Conservation (phyloP, 2,888 invertebrate species). For the Erebia aethiops region DNA sequence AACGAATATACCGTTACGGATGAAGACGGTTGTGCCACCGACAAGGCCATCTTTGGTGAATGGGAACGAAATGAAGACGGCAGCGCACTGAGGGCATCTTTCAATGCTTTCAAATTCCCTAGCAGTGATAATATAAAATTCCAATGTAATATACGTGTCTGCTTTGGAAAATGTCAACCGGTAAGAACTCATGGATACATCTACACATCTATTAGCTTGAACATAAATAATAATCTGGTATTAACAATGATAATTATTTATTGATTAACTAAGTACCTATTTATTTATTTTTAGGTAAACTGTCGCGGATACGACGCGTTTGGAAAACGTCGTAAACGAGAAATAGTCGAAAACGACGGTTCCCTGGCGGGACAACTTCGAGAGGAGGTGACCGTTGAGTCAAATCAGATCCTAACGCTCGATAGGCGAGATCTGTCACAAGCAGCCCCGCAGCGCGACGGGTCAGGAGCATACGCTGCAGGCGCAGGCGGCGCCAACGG, state of each 20-base stretch:
- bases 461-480: conserved; percentile 84
- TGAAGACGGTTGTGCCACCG: conserved; percentile 96
- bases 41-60: conserved; percentile 95
- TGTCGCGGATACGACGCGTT: conserved; percentile 96
- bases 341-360: conserved; percentile 76
- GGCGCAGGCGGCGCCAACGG: conserved; percentile 76
- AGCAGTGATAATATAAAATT: conserved; percentile 96
- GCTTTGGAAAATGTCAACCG: conserved; percentile 97
- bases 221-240: background rate
- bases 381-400: conserved; percentile 96
- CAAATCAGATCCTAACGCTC: conserved; percentile 94
- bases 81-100: conserved; percentile 92
- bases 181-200: conserved; percentile 75
- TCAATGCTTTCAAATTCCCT: conserved; percentile 97
- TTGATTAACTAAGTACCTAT: background rate
- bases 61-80: conserved; percentile 95
- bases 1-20: conserved; percentile 97
- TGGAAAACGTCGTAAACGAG: conserved; percentile 89
- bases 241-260: background rate
- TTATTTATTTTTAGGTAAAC: conserved; percentile 85
- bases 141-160: conserved; percentile 97
- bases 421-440: conserved; percentile 92
- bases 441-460: conserved; percentile 90
- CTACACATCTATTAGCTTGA: background rate
- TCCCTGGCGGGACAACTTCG: conserved; percentile 91